Percentiles rank a stretch among this genome's conserved stretches.
These are phyloP conservation scores for Malurus alboscapulatus DNA, from an alignment of 2,113 vertebrate species.

Conservation along the genomic window DNA sequence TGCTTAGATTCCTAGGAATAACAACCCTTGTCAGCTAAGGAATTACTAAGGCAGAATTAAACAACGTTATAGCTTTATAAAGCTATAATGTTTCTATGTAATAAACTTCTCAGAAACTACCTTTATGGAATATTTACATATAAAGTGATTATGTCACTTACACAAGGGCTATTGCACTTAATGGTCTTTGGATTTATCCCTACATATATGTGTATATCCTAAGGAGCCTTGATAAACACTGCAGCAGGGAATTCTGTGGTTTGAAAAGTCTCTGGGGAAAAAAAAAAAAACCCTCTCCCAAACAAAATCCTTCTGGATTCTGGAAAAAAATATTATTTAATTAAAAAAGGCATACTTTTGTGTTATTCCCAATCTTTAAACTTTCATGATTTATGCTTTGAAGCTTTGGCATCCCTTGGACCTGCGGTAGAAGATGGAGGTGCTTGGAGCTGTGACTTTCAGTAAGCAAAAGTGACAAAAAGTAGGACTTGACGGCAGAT, in stretches of 20 bases:
- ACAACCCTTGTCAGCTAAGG: neutral
- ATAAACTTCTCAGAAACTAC: neutral
- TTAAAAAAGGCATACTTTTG: neutral
- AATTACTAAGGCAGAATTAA: constrained; percentile 11
- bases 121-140: neutral
- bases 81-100: neutral
- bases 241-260: neutral
- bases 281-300: neutral
- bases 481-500: neutral
- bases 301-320: neutral
- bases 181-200: neutral
- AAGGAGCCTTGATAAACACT: neutral
- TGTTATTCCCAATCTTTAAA: neutral
- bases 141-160: neutral
- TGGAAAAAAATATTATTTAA: neutral
- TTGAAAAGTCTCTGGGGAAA: neutral
- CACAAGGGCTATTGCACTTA: neutral
- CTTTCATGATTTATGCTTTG: neutral
- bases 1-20: neutral
- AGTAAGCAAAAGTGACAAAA: neutral
- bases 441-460: neutral
- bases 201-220: neutral
- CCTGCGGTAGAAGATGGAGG: neutral
- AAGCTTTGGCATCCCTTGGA: neutral
- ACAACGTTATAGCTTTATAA: neutral